Percentiles rank a stretch among this genome's conserved stretches.
Conservation (phyloP, 1,140 invertebrate genomes). For the Marisa cornuarietis region DNA sequence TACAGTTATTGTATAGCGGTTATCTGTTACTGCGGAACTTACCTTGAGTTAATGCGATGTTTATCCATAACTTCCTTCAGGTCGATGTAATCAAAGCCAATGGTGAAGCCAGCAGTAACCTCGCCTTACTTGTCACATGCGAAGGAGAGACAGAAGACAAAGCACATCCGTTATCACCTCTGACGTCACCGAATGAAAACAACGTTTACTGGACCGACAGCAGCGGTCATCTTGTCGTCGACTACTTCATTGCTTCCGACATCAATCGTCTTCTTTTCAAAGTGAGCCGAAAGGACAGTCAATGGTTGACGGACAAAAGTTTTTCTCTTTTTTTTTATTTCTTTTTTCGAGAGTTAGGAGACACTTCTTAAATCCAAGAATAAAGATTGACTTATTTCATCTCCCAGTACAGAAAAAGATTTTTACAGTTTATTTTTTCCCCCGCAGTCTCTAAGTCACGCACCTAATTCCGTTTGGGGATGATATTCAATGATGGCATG, state of each 20-base stretch:
- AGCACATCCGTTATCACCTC: not conserved
- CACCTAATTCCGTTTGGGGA: no score
- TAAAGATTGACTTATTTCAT: no score
- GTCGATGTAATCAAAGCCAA: constrained; percentile 47
- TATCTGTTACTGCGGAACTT: no score
- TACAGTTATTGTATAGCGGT: no score
- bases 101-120: constrained; percentile 31
- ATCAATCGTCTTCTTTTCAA: constrained; percentile 25
- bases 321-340: not conserved
- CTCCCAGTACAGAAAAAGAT: no score
- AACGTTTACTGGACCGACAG: constrained; percentile 21
- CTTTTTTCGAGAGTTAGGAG: not conserved
- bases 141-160: constrained; percentile 13
- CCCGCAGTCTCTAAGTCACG: no score
- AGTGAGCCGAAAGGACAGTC: not conserved
- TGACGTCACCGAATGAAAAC: constrained; percentile 4
- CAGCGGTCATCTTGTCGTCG: constrained; percentile 22
- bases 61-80: constrained; percentile 26
- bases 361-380: not conserved
- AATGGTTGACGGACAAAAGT: no score
- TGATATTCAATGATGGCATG: not conserved
- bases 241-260: constrained; percentile 16
- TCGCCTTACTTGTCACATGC: constrained; percentile 24
- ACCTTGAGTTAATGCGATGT: not conserved
- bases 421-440: no score